Evolutionary conservation across 1,140 invertebrate species (phyloP).

Genomic region (Megathymus violae): DNA sequence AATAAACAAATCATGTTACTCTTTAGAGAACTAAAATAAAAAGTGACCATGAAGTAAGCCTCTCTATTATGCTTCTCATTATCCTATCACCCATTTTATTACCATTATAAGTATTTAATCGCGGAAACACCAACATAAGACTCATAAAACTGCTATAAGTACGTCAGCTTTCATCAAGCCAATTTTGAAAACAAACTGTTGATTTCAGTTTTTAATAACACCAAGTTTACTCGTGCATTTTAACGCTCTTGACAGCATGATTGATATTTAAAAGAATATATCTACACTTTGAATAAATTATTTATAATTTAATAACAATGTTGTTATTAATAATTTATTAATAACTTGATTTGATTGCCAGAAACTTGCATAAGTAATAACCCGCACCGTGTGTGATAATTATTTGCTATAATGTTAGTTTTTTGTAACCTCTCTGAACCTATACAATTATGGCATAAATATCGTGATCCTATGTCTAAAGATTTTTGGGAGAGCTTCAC

Average conservation of each 20-base stretch:
- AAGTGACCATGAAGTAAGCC: too few species aligned
- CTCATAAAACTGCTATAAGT: neutral
- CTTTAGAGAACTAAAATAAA: too few species aligned
- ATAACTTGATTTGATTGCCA: too few species aligned
- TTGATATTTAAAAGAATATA: too few species aligned
- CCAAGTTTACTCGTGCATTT: slow-evolving; percentile 10
- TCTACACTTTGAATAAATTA: too few species aligned
- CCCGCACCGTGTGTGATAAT: slow-evolving; percentile 11
- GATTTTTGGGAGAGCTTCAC: neutral
- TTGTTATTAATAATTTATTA: too few species aligned
- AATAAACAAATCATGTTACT: too few species aligned
- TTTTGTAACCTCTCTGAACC: slow-evolving; percentile 33
- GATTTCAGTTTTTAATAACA: slow-evolving; percentile 19
- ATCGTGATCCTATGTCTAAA: neutral
- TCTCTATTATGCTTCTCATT: neutral
- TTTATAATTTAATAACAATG: too few species aligned
- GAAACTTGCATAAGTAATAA: neutral
- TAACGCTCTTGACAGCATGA: too few species aligned
- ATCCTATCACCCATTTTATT: neutral
- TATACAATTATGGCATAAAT: slow-evolving; percentile 19
- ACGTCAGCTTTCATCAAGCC: slow-evolving; percentile 6
- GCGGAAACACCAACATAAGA: too few species aligned
- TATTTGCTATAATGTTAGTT: slow-evolving; percentile 27
- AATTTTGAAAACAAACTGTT: slow-evolving; percentile 5
- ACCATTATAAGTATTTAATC: slow-evolving; percentile 8